phyloP scores from a whole-genome alignment of 2,888 invertebrate species.

The Leptinotarsa haldemani region DNA sequence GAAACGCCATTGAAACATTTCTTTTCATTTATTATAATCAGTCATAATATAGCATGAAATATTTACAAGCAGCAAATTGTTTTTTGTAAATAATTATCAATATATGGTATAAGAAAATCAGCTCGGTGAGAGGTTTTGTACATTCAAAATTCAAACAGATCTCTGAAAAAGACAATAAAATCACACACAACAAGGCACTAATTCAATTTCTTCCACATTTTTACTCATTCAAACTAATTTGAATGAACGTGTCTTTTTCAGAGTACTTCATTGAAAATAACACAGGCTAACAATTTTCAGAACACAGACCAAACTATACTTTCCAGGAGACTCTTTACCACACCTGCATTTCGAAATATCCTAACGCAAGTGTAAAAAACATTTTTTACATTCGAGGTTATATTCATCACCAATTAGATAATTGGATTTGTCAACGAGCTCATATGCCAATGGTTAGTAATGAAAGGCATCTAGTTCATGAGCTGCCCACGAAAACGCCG shows the following conservation, averaged over 20 bases:
- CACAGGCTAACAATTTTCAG: no score
- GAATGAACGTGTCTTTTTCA: neutral
- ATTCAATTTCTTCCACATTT: neutral
- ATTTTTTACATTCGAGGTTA: no score
- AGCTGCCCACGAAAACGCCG: no score
- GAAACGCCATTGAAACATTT: neutral
- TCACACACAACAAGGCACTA: constrained; percentile 38
- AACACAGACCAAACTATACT: no score
- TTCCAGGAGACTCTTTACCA: no score
- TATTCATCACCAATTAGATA: no score
- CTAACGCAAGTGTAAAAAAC: no score
- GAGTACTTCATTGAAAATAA: no score
- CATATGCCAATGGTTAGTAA: no score
- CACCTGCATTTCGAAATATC: no score
- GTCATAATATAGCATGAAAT: constrained; percentile 41
- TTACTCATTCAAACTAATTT: neutral
- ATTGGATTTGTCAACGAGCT: no score
- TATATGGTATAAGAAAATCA: constrained; percentile 21
- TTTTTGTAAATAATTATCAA: constrained; percentile 28
- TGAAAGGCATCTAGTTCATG: no score
- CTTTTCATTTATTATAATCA: constrained; percentile 36
- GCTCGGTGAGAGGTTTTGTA: constrained; percentile 27
- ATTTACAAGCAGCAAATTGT: constrained; percentile 35
- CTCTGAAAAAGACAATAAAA: constrained; percentile 34
- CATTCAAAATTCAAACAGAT: constrained; percentile 23